These are phyloP conservation scores for Nomada ferruginata DNA, from an alignment of 2,888 invertebrate genomes.

Conservation along the genomic window DNA sequence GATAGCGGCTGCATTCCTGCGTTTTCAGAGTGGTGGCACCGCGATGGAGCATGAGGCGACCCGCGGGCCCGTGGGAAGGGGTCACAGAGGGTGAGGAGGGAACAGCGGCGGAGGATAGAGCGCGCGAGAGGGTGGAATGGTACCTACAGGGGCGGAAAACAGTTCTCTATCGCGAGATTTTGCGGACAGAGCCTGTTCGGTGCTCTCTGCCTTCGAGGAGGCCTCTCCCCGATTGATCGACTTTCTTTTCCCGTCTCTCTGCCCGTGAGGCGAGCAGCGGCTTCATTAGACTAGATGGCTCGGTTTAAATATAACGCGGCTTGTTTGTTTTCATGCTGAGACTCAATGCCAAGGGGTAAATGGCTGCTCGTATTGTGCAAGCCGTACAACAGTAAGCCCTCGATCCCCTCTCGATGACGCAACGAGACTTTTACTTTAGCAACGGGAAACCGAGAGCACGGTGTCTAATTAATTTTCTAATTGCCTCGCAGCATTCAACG, in stretches of 20 bases:
- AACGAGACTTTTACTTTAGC: constrained; percentile 12
- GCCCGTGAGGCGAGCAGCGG: neutral
- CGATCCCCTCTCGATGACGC: neutral
- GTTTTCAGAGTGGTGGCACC: constrained; percentile 61
- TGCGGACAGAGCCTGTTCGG: constrained; percentile 44
- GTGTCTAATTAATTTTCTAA: constrained; percentile 3
- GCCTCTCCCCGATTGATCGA: constrained; percentile 17
- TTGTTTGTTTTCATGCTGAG: constrained; percentile 23
- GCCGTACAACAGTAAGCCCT: neutral
- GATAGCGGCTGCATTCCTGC: constrained; percentile 66
- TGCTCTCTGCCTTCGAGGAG: constrained; percentile 28
- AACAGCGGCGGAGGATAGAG: constrained; percentile 29
- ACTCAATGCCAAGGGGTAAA: constrained; percentile 18
- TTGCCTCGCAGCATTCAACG: neutral
- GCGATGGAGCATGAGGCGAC: constrained; percentile 45
- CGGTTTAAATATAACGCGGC: constrained; percentile 27
- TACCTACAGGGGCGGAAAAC: constrained; percentile 58
- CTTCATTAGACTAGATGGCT: constrained; percentile 18
- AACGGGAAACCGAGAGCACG: neutral
- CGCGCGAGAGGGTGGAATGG: constrained; percentile 57
- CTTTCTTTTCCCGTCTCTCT: neutral
- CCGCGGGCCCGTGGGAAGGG: constrained; percentile 34
- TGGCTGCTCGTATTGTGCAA: constrained; percentile 14
- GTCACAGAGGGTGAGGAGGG: constrained; percentile 37
- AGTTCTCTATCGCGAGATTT: constrained; percentile 49